phyloP scores from a whole-genome alignment of 2,797 vertebrate species.

The Gallinago solitaria region DNA sequence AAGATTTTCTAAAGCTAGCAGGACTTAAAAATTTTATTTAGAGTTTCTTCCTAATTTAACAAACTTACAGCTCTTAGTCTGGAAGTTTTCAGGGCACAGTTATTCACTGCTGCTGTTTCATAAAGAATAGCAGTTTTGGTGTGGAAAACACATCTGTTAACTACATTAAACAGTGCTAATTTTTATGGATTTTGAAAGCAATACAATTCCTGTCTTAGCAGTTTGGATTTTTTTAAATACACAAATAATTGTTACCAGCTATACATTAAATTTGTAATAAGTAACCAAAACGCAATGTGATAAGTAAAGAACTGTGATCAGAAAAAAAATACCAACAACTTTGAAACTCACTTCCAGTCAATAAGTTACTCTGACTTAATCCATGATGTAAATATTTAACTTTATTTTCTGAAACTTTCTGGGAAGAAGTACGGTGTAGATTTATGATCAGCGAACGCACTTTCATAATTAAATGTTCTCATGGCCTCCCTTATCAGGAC shows the following conservation, averaged over 20 bases:
- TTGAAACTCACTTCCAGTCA: neutral
- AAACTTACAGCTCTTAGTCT: neutral
- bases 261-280: neutral
- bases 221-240: neutral
- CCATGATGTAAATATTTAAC: neutral
- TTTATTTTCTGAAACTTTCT: neutral
- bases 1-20: neutral
- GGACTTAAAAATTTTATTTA: neutral
- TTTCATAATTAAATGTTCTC: neutral
- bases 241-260: neutral
- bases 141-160: neutral
- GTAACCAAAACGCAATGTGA: neutral
- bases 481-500: neutral
- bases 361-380: neutral
- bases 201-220: neutral
- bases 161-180: neutral
- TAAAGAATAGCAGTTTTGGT: neutral
- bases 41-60: neutral
- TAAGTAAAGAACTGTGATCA: neutral
- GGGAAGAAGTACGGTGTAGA: neutral
- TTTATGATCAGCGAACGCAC: neutral
- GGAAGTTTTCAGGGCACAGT: neutral
- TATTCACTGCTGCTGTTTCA: neutral
- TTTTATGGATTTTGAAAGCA: neutral
- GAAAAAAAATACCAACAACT: neutral